Evolutionary conservation across 2,113 vertebrate genomes (phyloP).

Genomic region (Antechinus stuartii): DNA sequence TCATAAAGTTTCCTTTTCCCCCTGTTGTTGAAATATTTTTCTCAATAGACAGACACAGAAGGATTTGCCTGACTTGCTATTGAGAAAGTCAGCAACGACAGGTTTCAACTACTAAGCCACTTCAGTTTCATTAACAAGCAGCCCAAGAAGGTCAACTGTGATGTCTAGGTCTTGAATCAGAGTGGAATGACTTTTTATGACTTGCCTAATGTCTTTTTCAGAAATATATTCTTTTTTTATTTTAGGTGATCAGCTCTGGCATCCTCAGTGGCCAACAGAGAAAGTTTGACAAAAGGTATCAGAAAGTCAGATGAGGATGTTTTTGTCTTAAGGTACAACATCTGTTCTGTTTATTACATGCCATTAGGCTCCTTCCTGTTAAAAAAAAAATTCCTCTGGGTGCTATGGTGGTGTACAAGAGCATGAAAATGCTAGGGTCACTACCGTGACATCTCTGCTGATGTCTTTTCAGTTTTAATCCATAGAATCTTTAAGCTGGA

Average conservation of each 20-base stretch:
- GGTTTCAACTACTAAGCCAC: not conserved
- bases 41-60: conserved; percentile 19
- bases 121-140: not conserved
- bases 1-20: not conserved
- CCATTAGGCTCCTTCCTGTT: not conserved
- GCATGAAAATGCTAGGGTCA: not conserved
- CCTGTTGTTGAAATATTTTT: not conserved
- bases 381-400: not conserved
- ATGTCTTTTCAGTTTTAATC: not conserved
- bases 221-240: not conserved
- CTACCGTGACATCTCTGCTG: not conserved
- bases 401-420: not conserved
- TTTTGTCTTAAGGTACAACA: not conserved
- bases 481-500: not conserved
- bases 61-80: conserved; percentile 3
- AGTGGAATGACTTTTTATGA: not conserved
- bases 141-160: not conserved
- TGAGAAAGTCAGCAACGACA: conserved; percentile 18
- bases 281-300: not conserved
- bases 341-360: not conserved
- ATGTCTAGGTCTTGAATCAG: not conserved
- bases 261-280: conserved; percentile 28
- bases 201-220: conserved; percentile 3
- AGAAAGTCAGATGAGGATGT: not conserved
- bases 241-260: not conserved